A percentile compares a stretch with the other conserved stretches of the same genome.
These are phyloP conservation scores for Struthidea cinerea DNA, from an alignment of 2,113 vertebrate species.

Conservation along the genomic window DNA sequence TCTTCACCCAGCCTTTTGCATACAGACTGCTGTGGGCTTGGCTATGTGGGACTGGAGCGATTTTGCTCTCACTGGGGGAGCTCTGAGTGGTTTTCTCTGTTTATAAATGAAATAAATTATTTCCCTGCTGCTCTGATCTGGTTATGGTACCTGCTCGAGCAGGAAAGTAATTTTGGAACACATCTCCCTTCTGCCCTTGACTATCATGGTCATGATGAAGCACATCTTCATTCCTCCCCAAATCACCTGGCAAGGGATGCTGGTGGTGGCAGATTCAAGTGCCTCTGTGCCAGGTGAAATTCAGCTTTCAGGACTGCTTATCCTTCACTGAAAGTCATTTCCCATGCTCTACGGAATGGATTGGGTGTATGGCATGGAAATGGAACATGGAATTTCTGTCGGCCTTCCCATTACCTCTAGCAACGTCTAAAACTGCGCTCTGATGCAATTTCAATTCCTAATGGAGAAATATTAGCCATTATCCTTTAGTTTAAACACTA, in stretches of 20 bases:
- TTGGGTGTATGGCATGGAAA: accelerated
- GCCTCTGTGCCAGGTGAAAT: background rate
- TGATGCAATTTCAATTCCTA: background rate
- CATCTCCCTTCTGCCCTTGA: background rate
- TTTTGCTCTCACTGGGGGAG: background rate
- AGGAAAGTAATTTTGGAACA: background rate
- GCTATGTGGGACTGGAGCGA: background rate
- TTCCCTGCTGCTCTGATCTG: background rate
- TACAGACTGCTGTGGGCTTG: background rate
- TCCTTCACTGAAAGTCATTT: background rate
- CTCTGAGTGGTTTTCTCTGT: background rate
- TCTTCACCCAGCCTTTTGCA: background rate
- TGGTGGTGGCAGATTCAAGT: background rate
- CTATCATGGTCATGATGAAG: background rate
- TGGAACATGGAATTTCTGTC: background rate
- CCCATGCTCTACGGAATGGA: background rate
- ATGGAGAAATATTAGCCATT: background rate
- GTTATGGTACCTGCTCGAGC: background rate
- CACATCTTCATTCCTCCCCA: background rate
- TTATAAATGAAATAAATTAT: background rate
- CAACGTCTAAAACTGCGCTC: background rate
- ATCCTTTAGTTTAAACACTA: background rate
- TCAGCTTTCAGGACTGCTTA: background rate
- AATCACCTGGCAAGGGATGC: background rate
- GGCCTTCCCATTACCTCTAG: background rate